These are phyloP conservation scores for Xestia sexstrigata DNA, from an alignment of 2,888 invertebrate species.

Conservation along the genomic window DNA sequence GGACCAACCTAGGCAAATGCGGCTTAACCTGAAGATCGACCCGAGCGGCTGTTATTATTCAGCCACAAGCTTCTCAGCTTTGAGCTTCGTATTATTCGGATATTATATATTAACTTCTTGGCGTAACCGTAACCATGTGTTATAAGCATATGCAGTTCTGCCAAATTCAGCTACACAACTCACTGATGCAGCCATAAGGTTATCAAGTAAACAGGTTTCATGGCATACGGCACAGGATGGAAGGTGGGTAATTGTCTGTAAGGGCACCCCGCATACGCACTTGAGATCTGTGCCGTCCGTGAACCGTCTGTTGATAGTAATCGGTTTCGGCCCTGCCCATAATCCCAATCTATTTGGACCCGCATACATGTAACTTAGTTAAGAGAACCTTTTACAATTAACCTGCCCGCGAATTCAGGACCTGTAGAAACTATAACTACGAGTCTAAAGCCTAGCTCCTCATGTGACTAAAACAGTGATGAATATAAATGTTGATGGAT, in stretches of 20 bases:
- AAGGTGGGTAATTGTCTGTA: neutral
- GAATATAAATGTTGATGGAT: too few relatives aligned
- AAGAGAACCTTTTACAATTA: neutral
- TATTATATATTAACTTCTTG: too few relatives aligned
- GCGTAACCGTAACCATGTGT: too few relatives aligned
- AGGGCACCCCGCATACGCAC: too few relatives aligned
- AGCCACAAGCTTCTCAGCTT: too few relatives aligned
- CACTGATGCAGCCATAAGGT: neutral
- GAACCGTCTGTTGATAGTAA: neutral
- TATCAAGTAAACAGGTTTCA: neutral
- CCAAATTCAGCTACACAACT: neutral
- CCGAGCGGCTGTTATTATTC: too few relatives aligned
- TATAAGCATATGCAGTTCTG: neutral
- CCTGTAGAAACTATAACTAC: too few relatives aligned
- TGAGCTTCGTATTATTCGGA: neutral
- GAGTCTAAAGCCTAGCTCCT: too few relatives aligned
- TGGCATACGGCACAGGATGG: neutral
- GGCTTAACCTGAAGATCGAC: too few relatives aligned
- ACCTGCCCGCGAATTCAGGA: neutral
- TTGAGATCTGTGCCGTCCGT: neutral
- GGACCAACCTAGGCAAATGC: too few relatives aligned
- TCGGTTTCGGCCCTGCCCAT: neutral
- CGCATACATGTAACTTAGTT: neutral
- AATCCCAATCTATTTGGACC: neutral
- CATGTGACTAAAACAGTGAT: too few relatives aligned